A percentile compares a stretch with the other conserved stretches of the same genome.
phyloP scores from a whole-genome alignment of 2,888 invertebrate genomes.

The Eupithecia inturbata region DNA sequence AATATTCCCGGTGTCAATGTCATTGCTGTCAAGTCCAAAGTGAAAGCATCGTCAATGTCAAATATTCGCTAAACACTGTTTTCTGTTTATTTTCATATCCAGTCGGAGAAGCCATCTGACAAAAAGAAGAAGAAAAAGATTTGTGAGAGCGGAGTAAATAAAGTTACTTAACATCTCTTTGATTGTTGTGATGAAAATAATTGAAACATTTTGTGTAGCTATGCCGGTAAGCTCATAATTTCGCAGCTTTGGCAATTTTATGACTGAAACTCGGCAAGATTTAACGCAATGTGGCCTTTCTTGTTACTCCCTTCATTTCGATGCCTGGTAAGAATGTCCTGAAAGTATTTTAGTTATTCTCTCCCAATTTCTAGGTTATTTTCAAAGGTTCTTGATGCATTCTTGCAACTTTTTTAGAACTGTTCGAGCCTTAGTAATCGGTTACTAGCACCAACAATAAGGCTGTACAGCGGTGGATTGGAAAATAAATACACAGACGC shows the following conservation, averaged over 20 bases:
- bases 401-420: conserved; percentile 47
- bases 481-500: conserved; percentile 66
- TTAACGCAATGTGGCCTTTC: conserved; percentile 19
- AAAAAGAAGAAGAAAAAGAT: too few species aligned
- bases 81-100: too few species aligned
- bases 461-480: conserved; percentile 53
- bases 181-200: too few species aligned
- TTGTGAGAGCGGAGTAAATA: too few species aligned
- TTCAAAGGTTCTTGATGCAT: background rate
- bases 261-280: background rate
- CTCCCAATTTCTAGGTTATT: background rate
- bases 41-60: background rate
- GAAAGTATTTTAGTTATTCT: background rate
- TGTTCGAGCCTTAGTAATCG: conserved; percentile 40
- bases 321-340: conserved; percentile 18
- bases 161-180: too few species aligned
- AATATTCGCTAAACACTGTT: too few species aligned
- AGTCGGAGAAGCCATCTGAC: too few species aligned
- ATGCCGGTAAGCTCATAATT: background rate
- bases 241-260: background rate
- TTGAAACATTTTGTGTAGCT: too few species aligned
- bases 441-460: conserved; percentile 39
- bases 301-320: conserved; percentile 2
- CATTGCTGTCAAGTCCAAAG: background rate
- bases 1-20: background rate